Percentiles rank a stretch among this genome's conserved stretches.
These are phyloP conservation scores for Neosalanx taihuensis DNA, from an alignment of 2,797 vertebrate genomes.

Conservation along the genomic window DNA sequence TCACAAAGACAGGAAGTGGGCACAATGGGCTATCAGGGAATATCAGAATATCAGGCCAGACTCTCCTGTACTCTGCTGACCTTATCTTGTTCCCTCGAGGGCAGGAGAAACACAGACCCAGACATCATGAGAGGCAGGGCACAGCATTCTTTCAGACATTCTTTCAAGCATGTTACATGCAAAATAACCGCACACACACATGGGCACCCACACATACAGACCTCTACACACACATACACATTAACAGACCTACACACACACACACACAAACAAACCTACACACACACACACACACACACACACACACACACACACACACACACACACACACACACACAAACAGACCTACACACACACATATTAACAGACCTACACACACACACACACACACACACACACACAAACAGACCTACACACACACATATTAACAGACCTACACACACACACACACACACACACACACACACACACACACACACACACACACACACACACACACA, in stretches of 20 bases:
- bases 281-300: too few relatives aligned
- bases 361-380: too few relatives aligned
- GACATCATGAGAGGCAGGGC: not conserved
- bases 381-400: too few relatives aligned
- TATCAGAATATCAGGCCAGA: conserved; percentile 11
- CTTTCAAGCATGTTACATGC: not conserved
- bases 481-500: conserved; percentile 5
- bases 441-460: not conserved
- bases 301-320: not conserved
- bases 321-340: conserved; percentile 4
- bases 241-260: too few relatives aligned
- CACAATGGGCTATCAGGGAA: conserved; percentile 46
- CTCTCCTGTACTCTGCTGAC: conserved; percentile 34
- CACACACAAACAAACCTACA: too few relatives aligned
- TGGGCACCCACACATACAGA: conserved; percentile 2
- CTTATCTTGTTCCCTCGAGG: conserved; percentile 41
- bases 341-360: not conserved
- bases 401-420: too few relatives aligned
- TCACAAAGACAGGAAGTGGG: conserved; percentile 52
- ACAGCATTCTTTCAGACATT: not conserved
- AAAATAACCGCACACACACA: not conserved
- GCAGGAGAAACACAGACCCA: conserved; percentile 22
- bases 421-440: too few relatives aligned
- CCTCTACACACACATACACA: conserved; percentile 5
- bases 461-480: conserved; percentile 4